These are phyloP conservation scores for Gymnobelideus leadbeateri DNA, from an alignment of 2,113 vertebrate genomes.

Conservation along the genomic window DNA sequence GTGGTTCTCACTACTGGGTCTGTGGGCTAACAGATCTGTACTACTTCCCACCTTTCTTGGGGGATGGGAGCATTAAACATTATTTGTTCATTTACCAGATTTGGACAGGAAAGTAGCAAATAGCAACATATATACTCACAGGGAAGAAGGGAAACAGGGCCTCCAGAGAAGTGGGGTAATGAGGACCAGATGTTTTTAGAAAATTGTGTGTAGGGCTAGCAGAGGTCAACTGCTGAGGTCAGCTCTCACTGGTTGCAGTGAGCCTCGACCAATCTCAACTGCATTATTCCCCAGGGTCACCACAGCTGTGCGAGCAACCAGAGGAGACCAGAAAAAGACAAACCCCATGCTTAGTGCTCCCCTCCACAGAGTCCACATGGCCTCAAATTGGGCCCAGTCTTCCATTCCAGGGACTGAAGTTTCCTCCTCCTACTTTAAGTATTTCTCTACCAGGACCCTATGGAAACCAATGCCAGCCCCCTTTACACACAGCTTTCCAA, in stretches of 20 bases:
- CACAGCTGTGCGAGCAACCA: neutral
- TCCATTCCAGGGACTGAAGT: neutral
- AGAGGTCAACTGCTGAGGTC: neutral
- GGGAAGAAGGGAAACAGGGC: neutral
- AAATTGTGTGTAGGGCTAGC: neutral
- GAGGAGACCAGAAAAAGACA: neutral
- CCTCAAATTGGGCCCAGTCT: neutral
- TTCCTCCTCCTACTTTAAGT: neutral
- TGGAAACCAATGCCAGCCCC: too few species aligned
- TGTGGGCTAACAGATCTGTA: neutral
- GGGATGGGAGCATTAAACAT: neutral
- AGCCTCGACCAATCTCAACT: neutral
- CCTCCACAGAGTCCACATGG: neutral
- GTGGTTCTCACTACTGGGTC: neutral
- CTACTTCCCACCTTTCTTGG: neutral
- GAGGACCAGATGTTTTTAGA: neutral
- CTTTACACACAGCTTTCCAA: too few species aligned
- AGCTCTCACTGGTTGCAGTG: neutral
- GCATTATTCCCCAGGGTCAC: neutral
- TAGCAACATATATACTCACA: neutral
- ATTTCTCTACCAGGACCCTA: too few species aligned
- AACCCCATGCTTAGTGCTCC: neutral
- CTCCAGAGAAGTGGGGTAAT: neutral
- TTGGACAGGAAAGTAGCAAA: neutral
- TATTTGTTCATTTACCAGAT: neutral